Evolutionary conservation across 2,113 vertebrate species (phyloP), one percentile per base, ranked within the genome.

Genomic region (Hypanus sabinus): DNA sequence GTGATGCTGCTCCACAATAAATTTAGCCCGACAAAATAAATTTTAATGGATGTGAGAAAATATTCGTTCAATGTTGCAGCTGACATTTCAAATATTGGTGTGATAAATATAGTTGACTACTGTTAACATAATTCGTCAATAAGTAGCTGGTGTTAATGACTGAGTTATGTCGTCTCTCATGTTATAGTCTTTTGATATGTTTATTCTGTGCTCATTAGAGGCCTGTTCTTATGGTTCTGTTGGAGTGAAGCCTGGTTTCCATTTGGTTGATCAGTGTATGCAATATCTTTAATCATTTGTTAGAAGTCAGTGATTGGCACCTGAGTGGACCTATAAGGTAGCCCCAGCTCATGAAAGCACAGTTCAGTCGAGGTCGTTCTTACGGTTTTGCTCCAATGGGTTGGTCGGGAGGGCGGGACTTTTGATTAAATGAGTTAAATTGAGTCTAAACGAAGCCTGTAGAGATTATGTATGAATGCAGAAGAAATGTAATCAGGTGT

Each of bases 61-160:
- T 18, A 22, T 55, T 33, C 60, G 65, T 60, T 65, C 60, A 65
- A 65, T 90, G 9, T 90, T 65, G 62, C 60, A 90, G 85, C 85
- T 90, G 85, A 90, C 30, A 65, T 90, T 90, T 90, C 85, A 90
- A 90, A 90, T 90, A 90, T 90, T 90, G 85, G 85, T 90, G 85
- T 33, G 85, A 90, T 65, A 90, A 90, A 90, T 90, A 90, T 33
- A 90, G 60, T 90, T 90, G 60, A 65, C 85, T 33, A 68, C 62
- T 90, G 85, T 90, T 90, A 90, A 33, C 57, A 65, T 87, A 87
- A 87, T 87, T 87, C 30, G 57, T 88, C 57, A 88, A n/a, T 65
- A n/a, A 90, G 60, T 90, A n/a, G 30, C 60, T 90, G 85, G 60
- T 90, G 85, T 93, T 71, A 93, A 93, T 93, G 91, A 73, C 91